Evolutionary conservation across 2,797 vertebrate genomes (phyloP), one percentile per base, ranked within the genome.

Genomic region (Micropoecilia bifurca): DNA sequence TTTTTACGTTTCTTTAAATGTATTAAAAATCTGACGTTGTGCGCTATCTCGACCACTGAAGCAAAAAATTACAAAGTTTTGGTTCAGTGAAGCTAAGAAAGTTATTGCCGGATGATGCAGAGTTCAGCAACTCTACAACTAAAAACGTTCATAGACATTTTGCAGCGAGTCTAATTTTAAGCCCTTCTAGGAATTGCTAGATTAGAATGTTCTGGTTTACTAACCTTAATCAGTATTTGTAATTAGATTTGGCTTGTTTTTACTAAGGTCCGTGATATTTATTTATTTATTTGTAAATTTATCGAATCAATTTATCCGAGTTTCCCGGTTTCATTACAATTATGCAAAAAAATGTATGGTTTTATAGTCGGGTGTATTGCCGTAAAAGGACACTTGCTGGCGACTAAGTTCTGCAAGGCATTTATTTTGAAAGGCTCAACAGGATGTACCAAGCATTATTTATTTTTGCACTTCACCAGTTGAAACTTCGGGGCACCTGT

Each of bases 401-500:
- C 55, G 55, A 33, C 63, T 41, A 25, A 41, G 25, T 41, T 22
- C 63, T 5, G 63, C 20, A 9, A 4, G 10, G 36, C 36, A 25
- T 75, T 83, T 86, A 90, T 86, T 90, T 77, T 88, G 87, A 83
- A 83, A 81, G 71, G 14, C 0, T 0, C 0, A 18, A 68, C 79
- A 68, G 90, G 89, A 87, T 1, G 55, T 68, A 0, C 0, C 0
- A 0, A 0, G 10, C 68, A 33, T 25, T 22, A 33, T 46, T 41
- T 0, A 1, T 39, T 50, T 50, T 7, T 1, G 0, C 0, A 0
- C 1, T 77, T 86, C 16, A 7, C 30, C 1, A 1, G 72, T 81
- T 72, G 79, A 78, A 84, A 77, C 43, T 10, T 30, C 4, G 39
- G 83, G 82, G 77, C 93, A 92, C 90, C 90, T 94, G 92, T 90